A percentile compares a stretch with the other conserved stretches of the same genome.
Evolutionary conservation across 2,888 invertebrate genomes (phyloP).

Genomic region (Drosophila robusta): DNA sequence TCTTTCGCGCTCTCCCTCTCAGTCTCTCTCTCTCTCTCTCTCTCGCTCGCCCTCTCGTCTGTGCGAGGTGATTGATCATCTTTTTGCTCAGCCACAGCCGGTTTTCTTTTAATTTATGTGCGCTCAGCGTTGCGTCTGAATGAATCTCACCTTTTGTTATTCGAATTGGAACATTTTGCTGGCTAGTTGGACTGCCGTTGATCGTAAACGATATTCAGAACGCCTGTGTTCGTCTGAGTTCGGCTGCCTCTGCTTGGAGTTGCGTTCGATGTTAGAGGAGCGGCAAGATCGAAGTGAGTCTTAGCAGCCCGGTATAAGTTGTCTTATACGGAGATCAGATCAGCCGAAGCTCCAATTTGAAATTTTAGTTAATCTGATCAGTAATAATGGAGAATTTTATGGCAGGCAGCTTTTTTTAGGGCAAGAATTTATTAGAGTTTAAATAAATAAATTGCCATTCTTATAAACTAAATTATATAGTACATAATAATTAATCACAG

Average conservation of each 20-base stretch:
- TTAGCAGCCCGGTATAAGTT: constrained; percentile 20
- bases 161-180: constrained; percentile 69
- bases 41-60: constrained; percentile 16
- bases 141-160: constrained; percentile 73
- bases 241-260: constrained; percentile 27
- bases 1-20: constrained; percentile 15
- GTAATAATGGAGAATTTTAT: constrained; percentile 11
- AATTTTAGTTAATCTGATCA: constrained; percentile 15
- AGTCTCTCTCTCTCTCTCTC: constrained; percentile 12
- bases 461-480: no score
- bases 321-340: constrained; percentile 43
- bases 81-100: constrained; percentile 73
- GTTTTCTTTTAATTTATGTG: constrained; percentile 73
- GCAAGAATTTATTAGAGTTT: no score
- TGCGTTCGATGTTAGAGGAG: constrained; percentile 53
- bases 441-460: no score
- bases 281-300: constrained; percentile 1
- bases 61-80: constrained; percentile 72
- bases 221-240: neutral
- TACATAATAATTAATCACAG: no score
- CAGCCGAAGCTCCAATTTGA: constrained; percentile 25
- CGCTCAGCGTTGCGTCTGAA: constrained; percentile 60
- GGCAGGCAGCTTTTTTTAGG: constrained; percentile 33
- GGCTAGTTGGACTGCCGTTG: constrained; percentile 37
- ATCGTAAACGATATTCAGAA: constrained; percentile 74